These are phyloP conservation scores for Neogobius melanostomus DNA, from an alignment of 2,113 vertebrate genomes.

Conservation along the genomic window DNA sequence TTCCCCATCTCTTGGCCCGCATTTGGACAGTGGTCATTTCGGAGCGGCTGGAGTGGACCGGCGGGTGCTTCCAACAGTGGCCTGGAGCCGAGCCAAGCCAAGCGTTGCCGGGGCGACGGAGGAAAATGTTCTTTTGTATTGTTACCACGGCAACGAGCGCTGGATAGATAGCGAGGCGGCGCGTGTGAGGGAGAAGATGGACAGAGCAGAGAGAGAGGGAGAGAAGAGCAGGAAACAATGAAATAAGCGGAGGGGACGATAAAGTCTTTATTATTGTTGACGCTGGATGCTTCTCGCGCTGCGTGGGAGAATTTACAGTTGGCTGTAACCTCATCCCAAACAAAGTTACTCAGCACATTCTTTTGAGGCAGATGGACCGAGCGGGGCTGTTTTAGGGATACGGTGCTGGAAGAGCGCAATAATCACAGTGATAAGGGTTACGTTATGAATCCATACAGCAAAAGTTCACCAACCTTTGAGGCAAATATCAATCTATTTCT, in stretches of 20 bases:
- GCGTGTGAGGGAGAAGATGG: slow-evolving; percentile 13
- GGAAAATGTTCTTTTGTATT: slow-evolving; percentile 72
- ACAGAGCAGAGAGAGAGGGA: not conserved
- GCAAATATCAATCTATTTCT: too few relatives aligned
- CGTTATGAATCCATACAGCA: too few relatives aligned
- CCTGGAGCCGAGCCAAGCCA: slow-evolving; percentile 74
- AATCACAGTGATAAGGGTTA: slow-evolving; percentile 5
- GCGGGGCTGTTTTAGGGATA: slow-evolving; percentile 22
- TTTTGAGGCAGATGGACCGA: slow-evolving; percentile 43
- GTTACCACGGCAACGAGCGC: slow-evolving; percentile 76
- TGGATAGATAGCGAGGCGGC: slow-evolving; percentile 36
- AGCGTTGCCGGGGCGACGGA: slow-evolving; percentile 73
- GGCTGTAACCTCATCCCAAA: slow-evolving; percentile 62
- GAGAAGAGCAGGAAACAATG: not conserved
- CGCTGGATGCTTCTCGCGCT: slow-evolving; percentile 39
- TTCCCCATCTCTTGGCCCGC: slow-evolving; percentile 6
- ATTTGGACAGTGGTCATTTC: slow-evolving; percentile 28
- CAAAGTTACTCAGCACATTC: slow-evolving; percentile 70
- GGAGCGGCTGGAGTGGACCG: slow-evolving; percentile 28
- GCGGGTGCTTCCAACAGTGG: slow-evolving; percentile 59
- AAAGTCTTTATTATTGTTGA: slow-evolving; percentile 44
- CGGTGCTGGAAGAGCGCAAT: slow-evolving; percentile 30
- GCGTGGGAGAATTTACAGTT: slow-evolving; percentile 59
- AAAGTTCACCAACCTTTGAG: too few relatives aligned
- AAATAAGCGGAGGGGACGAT: slow-evolving; percentile 21